A percentile compares a stretch with the other conserved stretches of the same genome.
Conservation (phyloP, 1,140 invertebrate genomes). For the Plodia interpunctella region DNA sequence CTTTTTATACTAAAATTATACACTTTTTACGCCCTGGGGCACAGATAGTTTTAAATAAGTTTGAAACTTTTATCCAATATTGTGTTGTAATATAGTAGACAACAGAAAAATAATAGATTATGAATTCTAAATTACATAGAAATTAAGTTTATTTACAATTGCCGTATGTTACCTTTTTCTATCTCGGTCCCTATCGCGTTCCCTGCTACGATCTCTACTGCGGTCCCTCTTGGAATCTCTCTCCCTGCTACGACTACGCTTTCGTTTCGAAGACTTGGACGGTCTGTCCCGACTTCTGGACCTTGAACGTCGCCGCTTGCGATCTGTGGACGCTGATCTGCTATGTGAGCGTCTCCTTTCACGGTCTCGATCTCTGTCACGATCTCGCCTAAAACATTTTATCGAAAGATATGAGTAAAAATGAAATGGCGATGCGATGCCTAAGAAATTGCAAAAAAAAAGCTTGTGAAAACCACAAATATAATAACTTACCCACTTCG, state of each 20-base stretch:
- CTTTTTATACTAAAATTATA: too few species aligned
- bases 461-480: neutral
- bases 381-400: slow-evolving; percentile 46
- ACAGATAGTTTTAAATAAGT: too few species aligned
- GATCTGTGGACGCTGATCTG: slow-evolving; percentile 78
- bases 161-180: slow-evolving; percentile 66
- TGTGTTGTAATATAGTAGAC: too few species aligned
- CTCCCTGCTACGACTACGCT: slow-evolving; percentile 71
- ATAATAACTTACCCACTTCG: slow-evolving; percentile 44
- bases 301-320: slow-evolving; percentile 77
- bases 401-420: neutral
- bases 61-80: too few species aligned
- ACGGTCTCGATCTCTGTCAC: slow-evolving; percentile 63
- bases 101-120: too few species aligned
- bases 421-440: slow-evolving; percentile 4
- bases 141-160: neutral
- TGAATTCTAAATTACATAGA: too few species aligned
- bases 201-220: slow-evolving; percentile 65
- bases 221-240: slow-evolving; percentile 70
- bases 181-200: slow-evolving; percentile 53
- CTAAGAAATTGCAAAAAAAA: neutral
- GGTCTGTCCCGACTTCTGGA: slow-evolving; percentile 80
- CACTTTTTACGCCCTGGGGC: too few species aligned
- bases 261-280: slow-evolving; percentile 71
- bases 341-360: slow-evolving; percentile 68